These are phyloP conservation scores for Metalampra italica DNA, from an alignment of 2,888 invertebrate species.

Conservation along the genomic window DNA sequence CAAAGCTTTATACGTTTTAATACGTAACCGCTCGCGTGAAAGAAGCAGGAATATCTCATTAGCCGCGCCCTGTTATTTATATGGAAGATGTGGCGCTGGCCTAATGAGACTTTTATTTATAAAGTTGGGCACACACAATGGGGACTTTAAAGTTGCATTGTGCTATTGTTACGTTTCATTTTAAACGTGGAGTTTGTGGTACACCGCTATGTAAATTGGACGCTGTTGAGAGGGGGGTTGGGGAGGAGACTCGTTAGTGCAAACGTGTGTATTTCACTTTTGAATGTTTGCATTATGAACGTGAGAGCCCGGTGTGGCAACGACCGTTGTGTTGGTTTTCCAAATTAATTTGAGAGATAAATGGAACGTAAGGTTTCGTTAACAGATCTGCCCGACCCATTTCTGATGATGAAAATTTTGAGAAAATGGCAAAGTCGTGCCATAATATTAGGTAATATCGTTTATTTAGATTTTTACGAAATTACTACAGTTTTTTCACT, in stretches of 20 bases:
- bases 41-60: slow-evolving; percentile 41
- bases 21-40: slow-evolving; percentile 28
- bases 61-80: slow-evolving; percentile 30
- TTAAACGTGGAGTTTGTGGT: slow-evolving; percentile 62
- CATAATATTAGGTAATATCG: no score
- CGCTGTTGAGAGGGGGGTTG: slow-evolving; percentile 32
- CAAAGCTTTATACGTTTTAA: slow-evolving; percentile 19
- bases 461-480: no score
- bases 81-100: slow-evolving; percentile 53
- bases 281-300: slow-evolving; percentile 29
- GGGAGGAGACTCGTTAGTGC: slow-evolving; percentile 54
- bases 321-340: not conserved
- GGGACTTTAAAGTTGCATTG: slow-evolving; percentile 68
- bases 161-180: slow-evolving; percentile 72
- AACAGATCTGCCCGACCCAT: no score
- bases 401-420: no score
- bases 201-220: slow-evolving; percentile 70
- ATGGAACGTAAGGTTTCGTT: no score
- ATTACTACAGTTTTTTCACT: no score
- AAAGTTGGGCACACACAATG: slow-evolving; percentile 65
- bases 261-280: slow-evolving; percentile 45
- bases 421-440: no score
- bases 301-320: slow-evolving; percentile 7
- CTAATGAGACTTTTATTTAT: slow-evolving; percentile 75
- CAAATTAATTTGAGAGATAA: not conserved